Evolutionary conservation across 2,113 vertebrate genomes (phyloP).

Genomic region (Oncorhynchus tshawytscha): DNA sequence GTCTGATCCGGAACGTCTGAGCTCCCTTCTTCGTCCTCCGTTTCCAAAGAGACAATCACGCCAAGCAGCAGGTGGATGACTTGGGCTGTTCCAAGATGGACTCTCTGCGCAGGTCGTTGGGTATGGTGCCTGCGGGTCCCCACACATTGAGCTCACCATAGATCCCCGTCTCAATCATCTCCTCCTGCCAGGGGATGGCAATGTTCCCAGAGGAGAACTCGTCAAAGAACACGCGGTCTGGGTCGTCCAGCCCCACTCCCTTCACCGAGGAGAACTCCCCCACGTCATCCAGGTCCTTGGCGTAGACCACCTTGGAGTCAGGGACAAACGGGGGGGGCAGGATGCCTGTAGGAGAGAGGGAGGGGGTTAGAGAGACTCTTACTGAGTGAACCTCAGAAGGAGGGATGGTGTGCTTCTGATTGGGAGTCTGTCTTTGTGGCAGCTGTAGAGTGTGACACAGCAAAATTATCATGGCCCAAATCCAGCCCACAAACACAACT

Average conservation of each 20-base stretch:
- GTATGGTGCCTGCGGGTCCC: slow-evolving; percentile 73
- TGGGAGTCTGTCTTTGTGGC: too few relatives aligned
- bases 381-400: not conserved
- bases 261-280: slow-evolving; percentile 87
- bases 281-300: slow-evolving; percentile 85
- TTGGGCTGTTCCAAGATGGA: slow-evolving; percentile 74
- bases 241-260: slow-evolving; percentile 77
- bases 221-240: slow-evolving; percentile 77
- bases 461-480: too few relatives aligned
- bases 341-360: slow-evolving; percentile 64
- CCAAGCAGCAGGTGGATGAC: slow-evolving; percentile 81
- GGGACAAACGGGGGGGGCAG: slow-evolving; percentile 84
- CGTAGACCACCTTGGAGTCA: slow-evolving; percentile 85
- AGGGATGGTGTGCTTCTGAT: too few relatives aligned
- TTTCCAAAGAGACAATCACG: slow-evolving; percentile 9
- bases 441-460: too few relatives aligned
- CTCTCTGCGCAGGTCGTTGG: slow-evolving; percentile 78
- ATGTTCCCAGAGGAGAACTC: slow-evolving; percentile 86
- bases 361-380: not conserved
- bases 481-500: too few relatives aligned
- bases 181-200: slow-evolving; percentile 88
- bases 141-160: slow-evolving; percentile 84
- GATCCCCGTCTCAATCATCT: slow-evolving; percentile 86
- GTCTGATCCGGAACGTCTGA: not conserved
- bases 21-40: not conserved